Conservation (phyloP, 2,888 invertebrate species). For the Oxycera nigricornis region DNA sequence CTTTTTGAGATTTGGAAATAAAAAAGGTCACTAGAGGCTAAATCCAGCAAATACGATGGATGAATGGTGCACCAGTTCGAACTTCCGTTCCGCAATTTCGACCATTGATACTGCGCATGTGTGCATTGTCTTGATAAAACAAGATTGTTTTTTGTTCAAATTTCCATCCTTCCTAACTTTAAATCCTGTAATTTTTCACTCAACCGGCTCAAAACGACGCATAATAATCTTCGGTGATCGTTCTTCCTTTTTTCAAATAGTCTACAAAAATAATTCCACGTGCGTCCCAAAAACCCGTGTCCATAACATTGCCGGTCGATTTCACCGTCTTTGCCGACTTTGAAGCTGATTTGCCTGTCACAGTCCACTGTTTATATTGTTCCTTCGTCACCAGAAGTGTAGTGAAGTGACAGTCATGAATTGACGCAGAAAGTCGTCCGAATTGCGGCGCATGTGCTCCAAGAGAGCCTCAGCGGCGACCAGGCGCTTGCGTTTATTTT, state of each 20-base stretch:
- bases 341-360: too few species aligned
- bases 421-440: not conserved
- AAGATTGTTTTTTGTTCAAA: not conserved
- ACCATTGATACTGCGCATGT: not conserved
- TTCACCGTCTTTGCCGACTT: too few species aligned
- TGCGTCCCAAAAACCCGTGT: not conserved
- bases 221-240: not conserved
- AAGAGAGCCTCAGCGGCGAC: not conserved
- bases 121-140: not conserved
- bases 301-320: too few species aligned
- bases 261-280: not conserved
- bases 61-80: not conserved
- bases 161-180: too few species aligned
- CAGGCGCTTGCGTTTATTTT: too few species aligned
- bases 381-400: too few species aligned
- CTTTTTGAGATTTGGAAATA: constrained; percentile 5
- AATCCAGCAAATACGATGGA: not conserved
- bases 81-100: not conserved
- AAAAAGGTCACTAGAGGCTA: not conserved
- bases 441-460: not conserved
- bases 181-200: too few species aligned
- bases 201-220: not conserved
- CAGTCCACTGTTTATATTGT: too few species aligned
- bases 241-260: not conserved
- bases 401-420: not conserved